Evolutionary conservation across 2,113 vertebrate species (phyloP).

Genomic region (Trichomycterus rosablanca): DNA sequence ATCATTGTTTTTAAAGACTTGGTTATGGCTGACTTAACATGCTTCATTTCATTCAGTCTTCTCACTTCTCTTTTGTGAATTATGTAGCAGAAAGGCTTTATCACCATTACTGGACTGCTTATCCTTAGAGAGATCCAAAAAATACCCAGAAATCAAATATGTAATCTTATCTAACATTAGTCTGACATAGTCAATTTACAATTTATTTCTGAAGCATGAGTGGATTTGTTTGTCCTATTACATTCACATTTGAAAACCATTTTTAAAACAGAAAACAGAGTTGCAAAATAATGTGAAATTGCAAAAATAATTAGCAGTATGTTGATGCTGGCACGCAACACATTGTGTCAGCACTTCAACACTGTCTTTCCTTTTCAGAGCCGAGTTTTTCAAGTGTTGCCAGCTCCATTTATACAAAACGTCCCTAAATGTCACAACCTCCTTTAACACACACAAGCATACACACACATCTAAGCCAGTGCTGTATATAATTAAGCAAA

Average conservation of each 20-base stretch:
- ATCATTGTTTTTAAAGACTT: no score
- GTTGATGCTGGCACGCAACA: neutral
- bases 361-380: no score
- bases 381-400: neutral
- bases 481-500: neutral
- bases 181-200: neutral
- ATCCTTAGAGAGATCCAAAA: no score
- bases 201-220: neutral
- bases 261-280: neutral
- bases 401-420: neutral
- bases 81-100: neutral
- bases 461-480: neutral
- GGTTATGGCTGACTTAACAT: no score
- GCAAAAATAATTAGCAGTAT: neutral
- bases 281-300: neutral
- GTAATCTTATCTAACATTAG: neutral
- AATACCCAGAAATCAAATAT: neutral
- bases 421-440: neutral
- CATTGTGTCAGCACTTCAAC: no score
- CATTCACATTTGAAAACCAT: neutral
- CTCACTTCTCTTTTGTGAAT: neutral
- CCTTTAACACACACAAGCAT: constrained; percentile 19
- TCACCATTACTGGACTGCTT: no score
- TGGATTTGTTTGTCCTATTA: neutral
- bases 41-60: neutral